Evolutionary conservation across 1,140 invertebrate genomes (phyloP).

Genomic region (Leptopilina boulardi): DNA sequence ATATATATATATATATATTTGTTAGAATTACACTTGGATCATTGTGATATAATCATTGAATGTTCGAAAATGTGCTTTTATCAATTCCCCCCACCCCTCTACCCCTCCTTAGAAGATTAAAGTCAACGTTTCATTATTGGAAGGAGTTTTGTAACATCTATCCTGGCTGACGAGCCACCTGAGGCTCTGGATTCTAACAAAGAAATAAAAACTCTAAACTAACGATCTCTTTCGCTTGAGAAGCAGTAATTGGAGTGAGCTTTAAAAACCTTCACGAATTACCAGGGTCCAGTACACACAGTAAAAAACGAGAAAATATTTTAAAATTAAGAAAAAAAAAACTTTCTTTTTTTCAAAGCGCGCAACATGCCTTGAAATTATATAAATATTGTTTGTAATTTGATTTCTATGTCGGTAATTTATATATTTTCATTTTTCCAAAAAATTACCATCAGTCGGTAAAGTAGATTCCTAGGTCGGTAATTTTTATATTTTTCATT

Average conservation of each 20-base stretch:
- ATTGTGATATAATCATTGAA: slow-evolving; percentile 48
- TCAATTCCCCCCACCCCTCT: background rate
- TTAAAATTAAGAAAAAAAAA: background rate
- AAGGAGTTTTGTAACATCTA: background rate
- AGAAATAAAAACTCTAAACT: slow-evolving; percentile 7
- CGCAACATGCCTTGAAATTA: no score
- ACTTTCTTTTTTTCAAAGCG: no score
- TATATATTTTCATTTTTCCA: no score
- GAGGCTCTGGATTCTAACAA: background rate
- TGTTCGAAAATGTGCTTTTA: background rate
- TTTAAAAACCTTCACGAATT: background rate
- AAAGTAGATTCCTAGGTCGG: no score
- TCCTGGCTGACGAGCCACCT: slow-evolving; percentile 12
- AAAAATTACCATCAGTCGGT: no score
- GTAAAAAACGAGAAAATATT: background rate
- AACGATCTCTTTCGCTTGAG: background rate
- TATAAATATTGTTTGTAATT: no score
- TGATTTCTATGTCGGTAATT: no score
- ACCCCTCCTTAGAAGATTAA: background rate
- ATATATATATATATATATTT: slow-evolving; percentile 61
- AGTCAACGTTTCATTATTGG: background rate
- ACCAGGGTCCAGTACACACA: background rate
- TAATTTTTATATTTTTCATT: no score
- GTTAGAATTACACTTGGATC: slow-evolving; percentile 63
- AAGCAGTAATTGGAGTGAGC: background rate